These are phyloP conservation scores for Solea solea DNA, from an alignment of 2,113 vertebrate genomes.

Conservation along the genomic window DNA sequence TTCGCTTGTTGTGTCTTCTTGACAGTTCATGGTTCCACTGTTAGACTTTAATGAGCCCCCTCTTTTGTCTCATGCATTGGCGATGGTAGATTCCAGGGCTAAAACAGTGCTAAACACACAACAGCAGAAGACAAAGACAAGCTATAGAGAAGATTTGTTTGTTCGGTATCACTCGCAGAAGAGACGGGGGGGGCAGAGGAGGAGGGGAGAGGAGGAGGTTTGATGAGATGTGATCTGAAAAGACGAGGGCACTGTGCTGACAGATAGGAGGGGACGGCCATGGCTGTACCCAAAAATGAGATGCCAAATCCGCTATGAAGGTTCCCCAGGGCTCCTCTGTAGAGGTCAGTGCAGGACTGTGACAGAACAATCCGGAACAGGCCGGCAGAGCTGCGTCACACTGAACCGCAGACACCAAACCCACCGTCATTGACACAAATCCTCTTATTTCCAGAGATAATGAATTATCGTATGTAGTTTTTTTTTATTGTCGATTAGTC, in stretches of 20 bases:
- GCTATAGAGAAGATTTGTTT: slow-evolving; percentile 28
- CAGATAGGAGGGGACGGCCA: slow-evolving; percentile 80
- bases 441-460: too few species aligned
- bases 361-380: slow-evolving; percentile 59
- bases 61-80: too few species aligned
- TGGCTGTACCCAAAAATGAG: slow-evolving; percentile 70
- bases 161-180: slow-evolving; percentile 23
- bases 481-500: too few species aligned
- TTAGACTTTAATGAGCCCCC: slow-evolving; percentile 69
- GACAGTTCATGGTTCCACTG: slow-evolving; percentile 28
- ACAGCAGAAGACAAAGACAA: slow-evolving; percentile 21
- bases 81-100: slow-evolving; percentile 20
- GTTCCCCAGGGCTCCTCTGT: slow-evolving; percentile 76
- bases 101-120: slow-evolving; percentile 28
- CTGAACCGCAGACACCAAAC: slow-evolving; percentile 17
- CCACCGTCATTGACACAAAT: slow-evolving; percentile 2
- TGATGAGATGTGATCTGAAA: slow-evolving; percentile 74
- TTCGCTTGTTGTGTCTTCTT: slow-evolving; percentile 57
- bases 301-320: slow-evolving; percentile 82
- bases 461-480: too few species aligned
- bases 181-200: slow-evolving; percentile 38
- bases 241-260: slow-evolving; percentile 74
- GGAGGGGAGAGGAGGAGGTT: slow-evolving; percentile 27
- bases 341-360: slow-evolving; percentile 78
- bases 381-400: slow-evolving; percentile 54